A percentile compares a stretch with the other conserved stretches of the same genome.
Evolutionary conservation across 2,888 invertebrate species (phyloP).

Genomic region (Agrotis puta): DNA sequence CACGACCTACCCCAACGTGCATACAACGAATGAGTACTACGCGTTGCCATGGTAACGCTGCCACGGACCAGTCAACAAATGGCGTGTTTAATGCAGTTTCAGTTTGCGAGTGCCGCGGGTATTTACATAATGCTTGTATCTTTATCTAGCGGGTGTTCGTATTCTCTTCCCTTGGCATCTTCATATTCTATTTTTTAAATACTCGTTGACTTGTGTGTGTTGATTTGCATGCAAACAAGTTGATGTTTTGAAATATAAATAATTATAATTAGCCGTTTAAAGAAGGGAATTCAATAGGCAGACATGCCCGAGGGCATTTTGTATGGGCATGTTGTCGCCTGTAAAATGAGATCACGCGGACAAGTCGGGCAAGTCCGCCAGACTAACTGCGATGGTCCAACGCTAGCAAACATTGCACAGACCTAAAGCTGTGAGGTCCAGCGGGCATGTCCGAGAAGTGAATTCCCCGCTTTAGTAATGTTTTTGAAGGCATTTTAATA

Average conservation of each 20-base stretch:
- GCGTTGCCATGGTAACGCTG: conserved; percentile 5
- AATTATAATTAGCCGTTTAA: too few species aligned
- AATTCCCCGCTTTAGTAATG: too few species aligned
- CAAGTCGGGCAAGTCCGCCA: too few species aligned
- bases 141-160: conserved; percentile 3
- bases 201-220: background rate
- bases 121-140: background rate
- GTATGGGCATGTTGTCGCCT: too few species aligned
- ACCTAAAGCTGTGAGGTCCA: too few species aligned
- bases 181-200: conserved; percentile 1
- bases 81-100: conserved; percentile 2
- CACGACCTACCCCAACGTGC: conserved; percentile 1
- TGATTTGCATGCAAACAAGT: background rate
- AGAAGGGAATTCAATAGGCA: too few species aligned
- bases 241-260: background rate
- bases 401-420: too few species aligned
- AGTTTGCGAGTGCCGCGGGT: background rate
- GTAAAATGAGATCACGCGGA: too few species aligned
- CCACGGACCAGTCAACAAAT: background rate
- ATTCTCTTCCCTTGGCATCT: background rate
- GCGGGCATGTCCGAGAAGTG: too few species aligned
- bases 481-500: background rate
- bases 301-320: too few species aligned
- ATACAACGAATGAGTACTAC: background rate
- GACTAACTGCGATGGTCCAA: too few species aligned